Conservation (phyloP, 2,113 vertebrate species). For the Triplophysa dalaica region DNA sequence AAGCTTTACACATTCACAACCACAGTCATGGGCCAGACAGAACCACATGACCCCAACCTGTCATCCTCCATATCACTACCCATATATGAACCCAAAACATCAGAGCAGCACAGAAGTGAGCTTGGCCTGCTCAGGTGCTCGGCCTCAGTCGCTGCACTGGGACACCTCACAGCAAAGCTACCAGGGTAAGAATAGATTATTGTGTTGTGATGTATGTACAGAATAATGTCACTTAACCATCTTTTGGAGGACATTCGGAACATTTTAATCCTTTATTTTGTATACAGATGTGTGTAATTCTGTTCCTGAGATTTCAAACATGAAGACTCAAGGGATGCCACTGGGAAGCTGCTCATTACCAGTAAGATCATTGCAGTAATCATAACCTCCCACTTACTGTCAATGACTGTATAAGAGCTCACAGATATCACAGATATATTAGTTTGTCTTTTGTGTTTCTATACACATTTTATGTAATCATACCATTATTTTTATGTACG, state of each 20-base stretch:
- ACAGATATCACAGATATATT: too few species aligned
- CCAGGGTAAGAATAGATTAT: neutral
- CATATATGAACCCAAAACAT: conserved; percentile 20
- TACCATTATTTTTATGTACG: too few species aligned
- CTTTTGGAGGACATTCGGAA: neutral
- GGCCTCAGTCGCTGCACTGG: conserved; percentile 21
- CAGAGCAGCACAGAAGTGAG: conserved; percentile 18
- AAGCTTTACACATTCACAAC: conserved; percentile 46
- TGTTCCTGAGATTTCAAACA: conserved; percentile 37
- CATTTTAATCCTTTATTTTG: neutral
- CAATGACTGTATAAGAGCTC: neutral
- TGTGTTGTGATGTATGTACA: too few species aligned
- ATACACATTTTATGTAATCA: too few species aligned
- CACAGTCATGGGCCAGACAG: conserved; percentile 59
- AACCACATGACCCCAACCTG: conserved; percentile 52
- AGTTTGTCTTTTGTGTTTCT: too few species aligned
- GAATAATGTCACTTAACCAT: neutral
- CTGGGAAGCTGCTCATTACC: conserved; percentile 48
- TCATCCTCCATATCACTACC: conserved; percentile 25
- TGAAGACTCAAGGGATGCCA: conserved; percentile 16
- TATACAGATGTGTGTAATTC: conserved; percentile 55
- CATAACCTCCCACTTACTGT: neutral
- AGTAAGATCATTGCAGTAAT: conserved; percentile 47
- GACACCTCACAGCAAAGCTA: conserved; percentile 2
- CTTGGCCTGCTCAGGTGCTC: neutral